A percentile compares a stretch with the other conserved stretches of the same genome.
Evolutionary conservation across 2,797 vertebrate genomes (phyloP).

Genomic region (Pseudomugil gertrudae): DNA sequence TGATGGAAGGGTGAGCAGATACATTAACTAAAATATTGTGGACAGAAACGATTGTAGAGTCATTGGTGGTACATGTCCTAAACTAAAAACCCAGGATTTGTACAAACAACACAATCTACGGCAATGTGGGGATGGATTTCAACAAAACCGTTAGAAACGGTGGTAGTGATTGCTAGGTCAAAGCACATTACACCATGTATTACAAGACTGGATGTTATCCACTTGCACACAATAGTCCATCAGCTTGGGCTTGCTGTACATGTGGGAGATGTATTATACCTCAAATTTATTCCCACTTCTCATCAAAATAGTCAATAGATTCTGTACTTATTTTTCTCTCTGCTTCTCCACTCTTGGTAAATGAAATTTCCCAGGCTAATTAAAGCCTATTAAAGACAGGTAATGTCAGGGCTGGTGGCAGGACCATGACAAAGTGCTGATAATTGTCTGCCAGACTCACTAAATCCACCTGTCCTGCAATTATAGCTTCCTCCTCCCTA

Average conservation of each 20-base stretch:
- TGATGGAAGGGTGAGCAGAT: conserved; percentile 40
- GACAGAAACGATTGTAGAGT: conserved; percentile 28
- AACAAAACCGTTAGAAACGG: conserved; percentile 43
- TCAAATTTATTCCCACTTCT: conserved; percentile 53
- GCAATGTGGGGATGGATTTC: conserved; percentile 30
- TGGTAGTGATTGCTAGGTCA: conserved; percentile 47
- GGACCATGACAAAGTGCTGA: conserved; percentile 85
- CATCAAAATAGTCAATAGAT: conserved; percentile 64
- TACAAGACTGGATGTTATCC: conserved; percentile 49
- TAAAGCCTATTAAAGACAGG: conserved; percentile 85
- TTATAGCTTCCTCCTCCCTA: conserved; percentile 59
- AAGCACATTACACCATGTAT: conserved; percentile 58
- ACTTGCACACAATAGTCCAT: conserved; percentile 55
- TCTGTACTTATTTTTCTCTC: conserved; percentile 57
- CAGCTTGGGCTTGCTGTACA: conserved; percentile 51
- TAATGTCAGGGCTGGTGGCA: conserved; percentile 83
- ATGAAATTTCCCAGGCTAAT: conserved; percentile 84
- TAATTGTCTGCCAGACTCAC: conserved; percentile 86
- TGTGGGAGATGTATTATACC: conserved; percentile 57
- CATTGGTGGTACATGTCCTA: conserved; percentile 43
- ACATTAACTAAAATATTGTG: conserved; percentile 39
- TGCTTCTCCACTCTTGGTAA: conserved; percentile 71
- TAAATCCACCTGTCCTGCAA: conserved; percentile 85
- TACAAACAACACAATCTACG: conserved; percentile 28
- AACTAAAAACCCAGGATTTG: conserved; percentile 33